Evolutionary conservation across 2,888 invertebrate species (phyloP).

Genomic region (Halictus quadricinctus): DNA sequence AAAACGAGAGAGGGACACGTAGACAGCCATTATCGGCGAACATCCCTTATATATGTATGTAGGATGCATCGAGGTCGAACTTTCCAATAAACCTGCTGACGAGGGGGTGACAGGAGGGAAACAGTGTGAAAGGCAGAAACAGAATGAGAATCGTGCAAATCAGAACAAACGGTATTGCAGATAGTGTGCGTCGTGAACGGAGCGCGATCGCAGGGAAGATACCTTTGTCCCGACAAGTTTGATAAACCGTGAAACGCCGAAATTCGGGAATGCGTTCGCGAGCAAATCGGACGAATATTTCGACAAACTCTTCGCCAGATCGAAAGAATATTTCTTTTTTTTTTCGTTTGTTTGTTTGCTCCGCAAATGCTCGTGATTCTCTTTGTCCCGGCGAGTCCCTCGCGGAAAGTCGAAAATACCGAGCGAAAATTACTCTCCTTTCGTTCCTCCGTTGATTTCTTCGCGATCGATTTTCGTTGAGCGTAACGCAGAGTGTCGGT

Average conservation of each 20-base stretch:
- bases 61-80: conserved; percentile 66
- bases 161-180: conserved; percentile 46
- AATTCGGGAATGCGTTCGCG: not conserved
- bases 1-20: conserved; percentile 12
- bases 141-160: conserved; percentile 53
- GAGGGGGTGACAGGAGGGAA: conserved; percentile 32
- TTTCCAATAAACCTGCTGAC: conserved; percentile 66
- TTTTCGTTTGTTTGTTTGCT: not conserved
- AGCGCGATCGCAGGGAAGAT: not conserved
- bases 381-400: not conserved
- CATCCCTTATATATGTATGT: conserved; percentile 60
- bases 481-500: not conserved
- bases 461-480: not conserved
- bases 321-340: not conserved
- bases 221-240: not conserved
- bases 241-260: not conserved
- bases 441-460: not conserved
- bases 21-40: conserved; percentile 59
- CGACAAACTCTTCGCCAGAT: not conserved
- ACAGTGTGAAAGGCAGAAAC: conserved; percentile 45
- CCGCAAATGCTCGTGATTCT: not conserved
- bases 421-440: not conserved
- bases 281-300: not conserved
- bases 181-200: conserved; percentile 26
- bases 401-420: not conserved